phyloP scores from a whole-genome alignment of 1,140 invertebrate species.

The Pararge aegeria region DNA sequence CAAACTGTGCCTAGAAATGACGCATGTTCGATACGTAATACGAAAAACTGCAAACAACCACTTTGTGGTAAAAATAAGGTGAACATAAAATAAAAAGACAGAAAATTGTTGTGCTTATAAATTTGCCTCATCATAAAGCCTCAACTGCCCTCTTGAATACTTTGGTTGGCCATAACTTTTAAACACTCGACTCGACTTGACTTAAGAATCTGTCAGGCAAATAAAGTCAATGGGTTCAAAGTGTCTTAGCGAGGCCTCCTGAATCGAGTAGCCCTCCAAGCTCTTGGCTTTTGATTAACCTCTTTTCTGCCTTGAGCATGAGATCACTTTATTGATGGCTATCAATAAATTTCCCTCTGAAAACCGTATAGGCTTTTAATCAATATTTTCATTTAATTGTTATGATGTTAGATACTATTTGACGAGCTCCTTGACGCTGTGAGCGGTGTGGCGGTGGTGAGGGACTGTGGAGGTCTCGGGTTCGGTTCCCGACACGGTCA shows the following conservation, averaged over 20 bases:
- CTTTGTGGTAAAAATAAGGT: too few relatives aligned
- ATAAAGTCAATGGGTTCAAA: not conserved
- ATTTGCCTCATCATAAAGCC: not conserved
- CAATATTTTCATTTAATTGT: too few relatives aligned
- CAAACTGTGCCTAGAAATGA: too few relatives aligned
- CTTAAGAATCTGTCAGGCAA: constrained; percentile 7
- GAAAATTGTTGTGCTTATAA: not conserved
- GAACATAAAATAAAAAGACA: too few relatives aligned
- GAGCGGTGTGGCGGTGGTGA: too few relatives aligned
- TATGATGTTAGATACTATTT: too few relatives aligned
- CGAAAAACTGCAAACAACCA: too few relatives aligned
- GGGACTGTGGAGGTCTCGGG: too few relatives aligned
- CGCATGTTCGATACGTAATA: too few relatives aligned
- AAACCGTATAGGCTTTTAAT: not conserved
- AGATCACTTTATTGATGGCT: not conserved
- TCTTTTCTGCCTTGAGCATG: not conserved
- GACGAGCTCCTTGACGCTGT: too few relatives aligned
- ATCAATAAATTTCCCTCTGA: not conserved
- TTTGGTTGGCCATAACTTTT: not conserved
- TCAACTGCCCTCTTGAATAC: not conserved
- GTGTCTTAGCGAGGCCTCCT: constrained; percentile 8
- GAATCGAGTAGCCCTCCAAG: constrained; percentile 9
- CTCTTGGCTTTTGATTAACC: constrained; percentile 11
- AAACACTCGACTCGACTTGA: not conserved
- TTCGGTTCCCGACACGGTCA: too few relatives aligned